These are phyloP conservation scores for Opisthocomus hoazin DNA, from an alignment of 2,113 vertebrate species.

Conservation along the genomic window DNA sequence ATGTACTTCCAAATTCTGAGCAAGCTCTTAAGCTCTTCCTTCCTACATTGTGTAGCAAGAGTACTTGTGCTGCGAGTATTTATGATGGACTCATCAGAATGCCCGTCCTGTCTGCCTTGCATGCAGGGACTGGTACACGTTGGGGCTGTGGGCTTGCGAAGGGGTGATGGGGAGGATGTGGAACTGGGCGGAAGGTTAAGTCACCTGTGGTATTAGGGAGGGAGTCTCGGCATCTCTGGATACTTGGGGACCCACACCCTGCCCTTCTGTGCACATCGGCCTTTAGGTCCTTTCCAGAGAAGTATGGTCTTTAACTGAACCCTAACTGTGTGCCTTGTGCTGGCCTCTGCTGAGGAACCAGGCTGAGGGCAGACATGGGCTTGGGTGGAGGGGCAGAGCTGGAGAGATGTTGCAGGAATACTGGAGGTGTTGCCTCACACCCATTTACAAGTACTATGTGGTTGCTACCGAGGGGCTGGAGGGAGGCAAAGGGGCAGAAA, in stretches of 20 bases:
- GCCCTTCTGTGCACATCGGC: background rate
- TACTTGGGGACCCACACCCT: background rate
- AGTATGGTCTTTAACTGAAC: background rate
- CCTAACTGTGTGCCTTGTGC: background rate
- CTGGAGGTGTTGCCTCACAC: background rate
- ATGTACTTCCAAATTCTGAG: background rate
- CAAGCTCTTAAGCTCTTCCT: background rate
- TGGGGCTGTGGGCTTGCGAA: background rate
- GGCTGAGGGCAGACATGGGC: background rate
- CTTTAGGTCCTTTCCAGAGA: background rate
- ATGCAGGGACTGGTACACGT: fast-evolving
- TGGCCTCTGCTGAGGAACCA: background rate
- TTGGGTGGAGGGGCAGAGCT: fast-evolving
- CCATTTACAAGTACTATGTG: fast-evolving
- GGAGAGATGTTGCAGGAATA: background rate
- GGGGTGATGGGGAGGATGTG: background rate
- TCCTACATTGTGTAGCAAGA: background rate
- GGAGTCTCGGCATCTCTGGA: background rate
- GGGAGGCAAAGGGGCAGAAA: background rate
- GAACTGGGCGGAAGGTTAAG: background rate
- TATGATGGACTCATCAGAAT: background rate
- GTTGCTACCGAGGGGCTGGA: background rate
- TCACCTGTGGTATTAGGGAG: background rate
- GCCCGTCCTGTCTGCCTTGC: background rate
- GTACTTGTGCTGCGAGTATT: background rate